Evolutionary conservation across 2,797 vertebrate species (phyloP).

Genomic region (Notolabrus celidotus): DNA sequence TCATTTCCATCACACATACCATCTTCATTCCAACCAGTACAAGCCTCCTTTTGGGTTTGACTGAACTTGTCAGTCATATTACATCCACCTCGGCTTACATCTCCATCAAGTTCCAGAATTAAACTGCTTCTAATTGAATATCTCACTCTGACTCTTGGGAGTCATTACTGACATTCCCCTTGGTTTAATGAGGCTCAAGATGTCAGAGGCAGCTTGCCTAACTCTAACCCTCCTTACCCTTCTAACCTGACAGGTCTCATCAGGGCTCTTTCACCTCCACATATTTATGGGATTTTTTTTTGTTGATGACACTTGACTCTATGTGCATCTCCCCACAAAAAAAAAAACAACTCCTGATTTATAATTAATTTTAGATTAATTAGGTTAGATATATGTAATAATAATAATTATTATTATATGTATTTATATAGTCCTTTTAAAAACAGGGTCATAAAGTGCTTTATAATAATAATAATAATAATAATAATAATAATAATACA

Average conservation of each 20-base stretch:
- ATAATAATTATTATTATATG: too few species aligned
- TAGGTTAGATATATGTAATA: background rate
- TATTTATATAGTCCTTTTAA: too few species aligned
- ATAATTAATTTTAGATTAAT: background rate
- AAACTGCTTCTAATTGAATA: constrained; percentile 62
- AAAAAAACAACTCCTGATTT: too few species aligned
- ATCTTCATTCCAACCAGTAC: background rate
- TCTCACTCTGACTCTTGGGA: constrained; percentile 62
- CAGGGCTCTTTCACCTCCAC: constrained; percentile 31
- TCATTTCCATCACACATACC: constrained; percentile 24
- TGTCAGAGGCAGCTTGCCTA: constrained; percentile 33
- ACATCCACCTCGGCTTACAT: constrained; percentile 46
- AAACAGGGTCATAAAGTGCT: too few species aligned
- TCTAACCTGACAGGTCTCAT: constrained; percentile 6
- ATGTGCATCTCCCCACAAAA: background rate
- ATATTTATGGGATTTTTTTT: constrained; percentile 53
- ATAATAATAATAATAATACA: too few species aligned
- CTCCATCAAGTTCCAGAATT: constrained; percentile 58
- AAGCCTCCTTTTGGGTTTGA: constrained; percentile 15
- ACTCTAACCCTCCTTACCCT: constrained; percentile 25
- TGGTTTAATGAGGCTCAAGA: constrained; percentile 62
- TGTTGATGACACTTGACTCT: constrained; percentile 40
- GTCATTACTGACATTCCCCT: constrained; percentile 42
- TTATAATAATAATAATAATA: too few species aligned
- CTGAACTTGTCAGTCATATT: constrained; percentile 45